These are phyloP conservation scores for Thunnus maccoyii DNA, from an alignment of 2,113 vertebrate species.

Conservation along the genomic window DNA sequence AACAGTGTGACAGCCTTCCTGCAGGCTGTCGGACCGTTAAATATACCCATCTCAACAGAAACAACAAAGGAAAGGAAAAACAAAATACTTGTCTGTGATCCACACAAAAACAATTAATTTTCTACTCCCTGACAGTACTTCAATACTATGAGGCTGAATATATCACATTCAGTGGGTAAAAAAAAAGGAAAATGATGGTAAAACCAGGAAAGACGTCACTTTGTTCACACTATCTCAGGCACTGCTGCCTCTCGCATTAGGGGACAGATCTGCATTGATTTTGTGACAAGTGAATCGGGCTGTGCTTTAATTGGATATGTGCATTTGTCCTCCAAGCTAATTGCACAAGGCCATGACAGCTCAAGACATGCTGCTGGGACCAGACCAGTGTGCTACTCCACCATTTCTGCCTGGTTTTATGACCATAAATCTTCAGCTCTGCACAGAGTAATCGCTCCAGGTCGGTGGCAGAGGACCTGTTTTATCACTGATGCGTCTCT, in stretches of 20 bases:
- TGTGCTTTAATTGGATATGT: constrained; percentile 65
- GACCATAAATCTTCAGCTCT: constrained; percentile 1
- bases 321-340: constrained; percentile 61
- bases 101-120: constrained; percentile 28
- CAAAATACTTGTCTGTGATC: constrained; percentile 24
- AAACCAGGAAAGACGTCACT: constrained; percentile 38
- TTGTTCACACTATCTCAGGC: constrained; percentile 32
- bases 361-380: constrained; percentile 37
- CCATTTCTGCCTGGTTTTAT: constrained; percentile 13
- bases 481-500: constrained; percentile 23
- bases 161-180: constrained; percentile 13
- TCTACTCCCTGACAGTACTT: constrained; percentile 46
- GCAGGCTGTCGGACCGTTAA: not conserved
- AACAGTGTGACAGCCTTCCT: too few species aligned
- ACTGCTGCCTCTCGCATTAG: constrained; percentile 18
- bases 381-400: not conserved
- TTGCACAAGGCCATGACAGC: constrained; percentile 45
- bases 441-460: constrained; percentile 18
- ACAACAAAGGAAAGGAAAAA: constrained; percentile 20
- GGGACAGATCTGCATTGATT: constrained; percentile 74
- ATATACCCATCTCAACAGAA: constrained; percentile 2
- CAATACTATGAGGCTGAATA: constrained; percentile 21
- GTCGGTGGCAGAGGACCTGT: not conserved
- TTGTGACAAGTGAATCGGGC: constrained; percentile 70
- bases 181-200: constrained; percentile 6